A percentile compares a stretch with the other conserved stretches of the same genome.
Evolutionary conservation across 92 coral and sea anemone genomes (phyloP).

Genomic region (Muricea muricata): DNA sequence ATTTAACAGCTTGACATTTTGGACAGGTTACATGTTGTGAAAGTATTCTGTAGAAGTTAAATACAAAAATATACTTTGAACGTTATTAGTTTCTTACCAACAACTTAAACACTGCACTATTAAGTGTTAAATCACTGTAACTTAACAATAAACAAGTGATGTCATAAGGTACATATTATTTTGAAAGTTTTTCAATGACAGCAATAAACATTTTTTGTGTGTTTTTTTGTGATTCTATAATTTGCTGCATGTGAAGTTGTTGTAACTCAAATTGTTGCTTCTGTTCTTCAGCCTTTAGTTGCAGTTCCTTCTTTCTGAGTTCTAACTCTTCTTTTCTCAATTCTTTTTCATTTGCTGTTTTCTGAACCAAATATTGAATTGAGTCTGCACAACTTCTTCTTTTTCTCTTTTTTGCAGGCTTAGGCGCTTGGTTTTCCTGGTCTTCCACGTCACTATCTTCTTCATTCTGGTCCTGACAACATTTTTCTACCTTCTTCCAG

Average conservation of each 20-base stretch:
- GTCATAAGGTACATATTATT: constrained; percentile 27
- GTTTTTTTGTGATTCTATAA: constrained; percentile 43
- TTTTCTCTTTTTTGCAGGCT: constrained; percentile 63
- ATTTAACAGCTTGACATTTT: too few relatives aligned
- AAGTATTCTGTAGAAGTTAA: too few relatives aligned
- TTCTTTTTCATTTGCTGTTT: constrained; percentile 62
- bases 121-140: too few relatives aligned
- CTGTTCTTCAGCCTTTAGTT: constrained; percentile 63
- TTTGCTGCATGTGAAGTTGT: constrained; percentile 61
- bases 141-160: background rate
- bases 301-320: constrained; percentile 57
- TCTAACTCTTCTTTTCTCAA: constrained; percentile 69
- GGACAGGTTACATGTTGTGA: too few relatives aligned
- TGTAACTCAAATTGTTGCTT: constrained; percentile 45
- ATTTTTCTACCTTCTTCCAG: constrained; percentile 65
- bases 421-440: constrained; percentile 35
- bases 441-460: constrained; percentile 8
- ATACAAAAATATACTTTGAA: too few relatives aligned
- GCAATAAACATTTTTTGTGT: constrained; percentile 60
- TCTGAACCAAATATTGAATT: constrained; percentile 67
- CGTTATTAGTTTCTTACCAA: too few relatives aligned
- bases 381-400: constrained; percentile 71
- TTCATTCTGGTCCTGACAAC: constrained; percentile 57
- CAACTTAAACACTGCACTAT: background rate
- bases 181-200: constrained; percentile 55